phyloP scores from a whole-genome alignment of 2,797 vertebrate species.

The Eulemur coronatus region DNA sequence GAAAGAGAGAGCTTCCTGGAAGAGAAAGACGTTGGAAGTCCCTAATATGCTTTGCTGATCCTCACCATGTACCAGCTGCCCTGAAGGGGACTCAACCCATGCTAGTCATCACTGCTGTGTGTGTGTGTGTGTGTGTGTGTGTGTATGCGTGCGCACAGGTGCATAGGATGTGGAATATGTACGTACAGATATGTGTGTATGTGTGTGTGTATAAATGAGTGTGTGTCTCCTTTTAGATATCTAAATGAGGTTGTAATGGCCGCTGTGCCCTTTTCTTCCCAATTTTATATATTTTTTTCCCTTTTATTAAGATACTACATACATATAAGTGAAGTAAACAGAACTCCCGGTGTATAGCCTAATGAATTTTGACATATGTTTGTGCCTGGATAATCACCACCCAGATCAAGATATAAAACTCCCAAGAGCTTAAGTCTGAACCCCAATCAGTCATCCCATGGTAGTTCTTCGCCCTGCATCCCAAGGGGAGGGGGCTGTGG shows the following conservation, averaged over 20 bases:
- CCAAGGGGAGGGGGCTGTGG: accelerated
- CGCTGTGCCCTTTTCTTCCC: background rate
- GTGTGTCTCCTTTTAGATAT: background rate
- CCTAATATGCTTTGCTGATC: background rate
- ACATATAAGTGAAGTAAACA: background rate
- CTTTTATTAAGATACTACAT: background rate
- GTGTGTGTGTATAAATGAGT: background rate
- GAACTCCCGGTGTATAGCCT: background rate
- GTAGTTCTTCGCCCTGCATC: background rate
- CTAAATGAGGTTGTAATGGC: background rate
- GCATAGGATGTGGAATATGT: background rate
- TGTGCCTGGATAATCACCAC: background rate
- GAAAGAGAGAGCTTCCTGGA: background rate
- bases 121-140: background rate
- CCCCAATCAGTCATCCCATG: background rate
- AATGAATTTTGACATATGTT: background rate
- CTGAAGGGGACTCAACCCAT: background rate
- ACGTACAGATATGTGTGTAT: background rate
- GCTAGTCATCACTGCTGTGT: background rate
- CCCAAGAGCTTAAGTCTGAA: background rate
- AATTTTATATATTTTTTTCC: background rate
- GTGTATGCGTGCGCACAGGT: background rate
- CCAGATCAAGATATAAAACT: background rate
- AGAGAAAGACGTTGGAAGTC: background rate
- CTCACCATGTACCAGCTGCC: background rate